Base-by-base conservation (phyloP, 2,797 vertebrate species). In the Gallinago solitaria region DNA sequence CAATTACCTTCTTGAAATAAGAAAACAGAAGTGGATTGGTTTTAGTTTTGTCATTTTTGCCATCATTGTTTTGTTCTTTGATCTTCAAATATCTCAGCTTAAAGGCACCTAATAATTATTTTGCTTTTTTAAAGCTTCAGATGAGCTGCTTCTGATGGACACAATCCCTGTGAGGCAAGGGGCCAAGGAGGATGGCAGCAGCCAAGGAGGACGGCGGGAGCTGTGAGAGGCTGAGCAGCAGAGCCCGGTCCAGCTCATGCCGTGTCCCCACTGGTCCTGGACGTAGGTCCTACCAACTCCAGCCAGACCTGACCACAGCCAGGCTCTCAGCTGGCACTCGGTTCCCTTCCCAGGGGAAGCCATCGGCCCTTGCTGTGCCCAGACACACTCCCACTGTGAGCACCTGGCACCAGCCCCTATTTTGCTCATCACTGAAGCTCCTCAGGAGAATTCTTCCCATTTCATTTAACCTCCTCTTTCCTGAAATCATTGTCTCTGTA, bases 121-220 rank as follows among this genome's bases (percentile, higher is more conserved):
- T 54, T 1, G 6, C 2, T 17, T 65, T 65, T 63, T 56, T 9
- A 11, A 67, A 67, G 32, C 23, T 77, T 70, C 19, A 32, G 16
- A 20, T 32, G 23, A 17, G 48, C 37, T 71, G 53, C 11, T 83
- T 83, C 6, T 2, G n/a, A 9, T 18, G 33, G 59, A 61, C 54
- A 43, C 17, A 17, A 15, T 1, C 67, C 27, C 24, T 59, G n/a
- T 4, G 12, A 39, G 63, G 25, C 39, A 57, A 23, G n/a, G 25
- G 9, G 11, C 32, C n/a, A 8, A 32, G 76, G 61, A 21, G 45
- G 16, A 30, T 5, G 1, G 4, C 56, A 53, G 68, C 64, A 35
- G 73, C 30, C 11, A 6, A 30, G 33, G 35, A 67, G 59, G n/a
- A 14, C 12, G 0, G 1, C 0, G 4, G 7, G 30, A 77, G 7